Evolutionary conservation across 2,113 vertebrate species (phyloP).

Genomic region (Chinchilla lanigera): DNA sequence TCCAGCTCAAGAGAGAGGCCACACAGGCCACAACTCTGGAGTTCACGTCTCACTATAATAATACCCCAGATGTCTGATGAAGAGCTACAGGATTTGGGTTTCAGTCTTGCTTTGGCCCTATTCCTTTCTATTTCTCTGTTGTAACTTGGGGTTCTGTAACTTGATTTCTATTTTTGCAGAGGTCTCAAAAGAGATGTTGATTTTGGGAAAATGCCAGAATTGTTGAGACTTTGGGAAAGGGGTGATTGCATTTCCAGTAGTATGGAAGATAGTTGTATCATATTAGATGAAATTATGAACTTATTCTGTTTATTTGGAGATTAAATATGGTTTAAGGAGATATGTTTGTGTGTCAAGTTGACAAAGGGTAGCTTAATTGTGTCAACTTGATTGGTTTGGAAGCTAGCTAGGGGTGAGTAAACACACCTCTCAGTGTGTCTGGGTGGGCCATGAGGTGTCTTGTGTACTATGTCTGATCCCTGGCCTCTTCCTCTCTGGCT

Average conservation of each 20-base stretch:
- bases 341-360: neutral
- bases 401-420: neutral
- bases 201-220: neutral
- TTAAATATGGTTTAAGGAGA: neutral
- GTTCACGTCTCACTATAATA: neutral
- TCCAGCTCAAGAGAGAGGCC: neutral
- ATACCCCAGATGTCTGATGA: neutral
- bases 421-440: neutral
- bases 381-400: neutral
- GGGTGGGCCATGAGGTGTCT: neutral
- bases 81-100: too few species aligned
- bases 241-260: neutral
- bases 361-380: neutral
- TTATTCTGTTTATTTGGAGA: neutral
- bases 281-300: neutral
- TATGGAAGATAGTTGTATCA: neutral
- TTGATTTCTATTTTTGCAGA: neutral
- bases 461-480: neutral
- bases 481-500: neutral
- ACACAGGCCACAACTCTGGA: neutral
- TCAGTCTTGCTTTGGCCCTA: neutral
- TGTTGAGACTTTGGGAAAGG: neutral
- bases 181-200: neutral
- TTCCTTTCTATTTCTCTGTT: neutral
- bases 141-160: neutral